Conservation (phyloP, 2,113 vertebrate species). For the Coregonus clupeaformis region DNA sequence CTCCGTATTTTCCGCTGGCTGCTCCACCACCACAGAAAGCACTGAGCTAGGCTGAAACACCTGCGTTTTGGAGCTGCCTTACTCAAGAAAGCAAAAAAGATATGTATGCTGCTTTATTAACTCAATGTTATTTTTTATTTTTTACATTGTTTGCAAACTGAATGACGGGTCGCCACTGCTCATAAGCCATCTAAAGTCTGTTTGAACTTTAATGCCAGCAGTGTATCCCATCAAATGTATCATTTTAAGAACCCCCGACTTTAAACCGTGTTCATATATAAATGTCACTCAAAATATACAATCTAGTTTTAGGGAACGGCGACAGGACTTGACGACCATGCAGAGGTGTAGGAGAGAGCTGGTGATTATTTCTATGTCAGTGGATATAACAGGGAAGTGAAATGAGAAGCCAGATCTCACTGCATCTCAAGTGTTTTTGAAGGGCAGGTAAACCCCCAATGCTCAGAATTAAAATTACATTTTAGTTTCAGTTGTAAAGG, state of each 20-base stretch:
- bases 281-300: slow-evolving; percentile 10
- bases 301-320: slow-evolving; percentile 7
- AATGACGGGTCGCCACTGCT: no score
- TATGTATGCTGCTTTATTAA: no score
- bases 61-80: no score
- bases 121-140: no score
- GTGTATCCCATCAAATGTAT: slow-evolving; percentile 29
- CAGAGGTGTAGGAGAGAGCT: slow-evolving; percentile 24
- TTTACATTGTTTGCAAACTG: no score
- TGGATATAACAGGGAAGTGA: slow-evolving; percentile 26
- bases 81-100: no score
- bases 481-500: slow-evolving; percentile 29
- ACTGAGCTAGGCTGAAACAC: no score
- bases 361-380: slow-evolving; percentile 34
- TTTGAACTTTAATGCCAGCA: slow-evolving; percentile 28
- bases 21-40: no score
- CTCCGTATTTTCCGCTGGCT: no score
- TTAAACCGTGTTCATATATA: slow-evolving; percentile 3
- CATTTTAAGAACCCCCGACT: slow-evolving; percentile 52
- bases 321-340: slow-evolving; percentile 8
- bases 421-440: slow-evolving; percentile 44
- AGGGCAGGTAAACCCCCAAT: slow-evolving; percentile 41
- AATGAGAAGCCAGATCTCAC: slow-evolving; percentile 22
- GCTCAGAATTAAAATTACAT: slow-evolving; percentile 50
- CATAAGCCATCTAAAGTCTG: slow-evolving; percentile 17